Percentiles rank a stretch among this genome's conserved stretches.
These are phyloP conservation scores for Pristionchus arcanus DNA, from an alignment of 2,888 invertebrate species.

Conservation along the genomic window DNA sequence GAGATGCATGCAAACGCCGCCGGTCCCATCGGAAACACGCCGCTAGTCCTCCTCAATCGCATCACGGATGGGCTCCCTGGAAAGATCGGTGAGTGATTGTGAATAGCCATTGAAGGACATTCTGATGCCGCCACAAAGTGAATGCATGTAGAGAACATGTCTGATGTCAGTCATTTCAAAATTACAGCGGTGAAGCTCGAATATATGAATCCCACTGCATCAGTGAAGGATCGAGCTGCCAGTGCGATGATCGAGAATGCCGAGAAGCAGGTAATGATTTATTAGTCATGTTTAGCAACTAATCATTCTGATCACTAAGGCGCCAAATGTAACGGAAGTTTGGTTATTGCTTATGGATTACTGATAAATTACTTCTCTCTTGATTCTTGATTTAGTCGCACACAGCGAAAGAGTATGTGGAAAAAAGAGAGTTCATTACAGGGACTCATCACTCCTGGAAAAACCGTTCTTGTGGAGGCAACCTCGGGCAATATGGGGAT, in stretches of 20 bases:
- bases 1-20: neutral
- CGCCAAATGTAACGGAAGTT: too few relatives aligned
- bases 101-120: too few relatives aligned
- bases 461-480: slow-evolving; percentile 61
- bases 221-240: too few relatives aligned
- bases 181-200: slow-evolving; percentile 39
- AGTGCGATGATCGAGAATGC: slow-evolving; percentile 48
- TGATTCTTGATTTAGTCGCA: too few relatives aligned
- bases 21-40: slow-evolving; percentile 39
- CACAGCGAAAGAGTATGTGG: too few relatives aligned
- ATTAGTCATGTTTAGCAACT: too few relatives aligned
- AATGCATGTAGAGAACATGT: too few relatives aligned
- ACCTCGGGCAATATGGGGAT: slow-evolving; percentile 76
- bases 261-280: slow-evolving; percentile 22
- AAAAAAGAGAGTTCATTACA: neutral
- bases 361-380: too few relatives aligned
- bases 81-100: slow-evolving; percentile 5
- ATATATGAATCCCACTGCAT: slow-evolving; percentile 47
- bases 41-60: neutral
- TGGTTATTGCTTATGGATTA: too few relatives aligned
- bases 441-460: slow-evolving; percentile 61
- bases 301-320: too few relatives aligned
- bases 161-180: neutral
- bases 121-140: too few relatives aligned
- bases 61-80: slow-evolving; percentile 2